These are phyloP conservation scores for Phaenicophaeus curvirostris DNA, from an alignment of 2,797 vertebrate genomes.

Conservation along the genomic window DNA sequence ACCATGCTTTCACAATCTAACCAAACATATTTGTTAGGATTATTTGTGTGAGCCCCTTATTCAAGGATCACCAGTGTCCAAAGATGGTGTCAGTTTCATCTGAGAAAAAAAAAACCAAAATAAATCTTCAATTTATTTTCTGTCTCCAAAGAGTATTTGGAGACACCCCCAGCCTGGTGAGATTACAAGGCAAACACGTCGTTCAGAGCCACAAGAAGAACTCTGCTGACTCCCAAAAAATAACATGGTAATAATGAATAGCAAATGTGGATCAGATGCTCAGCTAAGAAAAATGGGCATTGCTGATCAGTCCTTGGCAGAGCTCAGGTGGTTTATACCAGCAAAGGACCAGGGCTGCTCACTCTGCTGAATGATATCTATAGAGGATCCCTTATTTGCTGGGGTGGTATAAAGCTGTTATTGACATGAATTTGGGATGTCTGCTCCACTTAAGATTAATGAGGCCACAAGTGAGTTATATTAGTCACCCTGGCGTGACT, in stretches of 20 bases:
- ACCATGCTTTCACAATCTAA: neutral
- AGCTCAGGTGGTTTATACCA: neutral
- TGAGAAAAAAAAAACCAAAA: neutral
- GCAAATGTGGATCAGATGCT: constrained; percentile 27
- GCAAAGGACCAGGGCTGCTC: neutral
- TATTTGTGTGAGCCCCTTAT: neutral
- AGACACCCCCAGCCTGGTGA: neutral
- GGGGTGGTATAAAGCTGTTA: neutral
- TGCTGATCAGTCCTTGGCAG: neutral
- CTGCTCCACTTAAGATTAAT: constrained; percentile 31
- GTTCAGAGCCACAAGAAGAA: neutral
- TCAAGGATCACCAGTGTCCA: neutral
- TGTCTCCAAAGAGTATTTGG: neutral
- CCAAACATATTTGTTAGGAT: neutral
- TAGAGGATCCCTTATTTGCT: neutral
- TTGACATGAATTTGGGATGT: constrained; percentile 4
- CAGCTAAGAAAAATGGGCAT: neutral
- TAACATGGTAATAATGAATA: neutral
- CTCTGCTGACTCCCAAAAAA: neutral
- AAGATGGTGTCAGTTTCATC: neutral
- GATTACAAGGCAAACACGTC: constrained; percentile 29
- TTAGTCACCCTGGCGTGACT: constrained; percentile 9
- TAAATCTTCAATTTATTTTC: neutral
- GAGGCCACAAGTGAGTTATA: constrained; percentile 30
- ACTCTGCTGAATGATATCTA: neutral